Percentiles rank a stretch among this genome's conserved stretches.
Evolutionary conservation across 2,888 invertebrate genomes (phyloP).

Genomic region (Acanthoscelides obtectus): DNA sequence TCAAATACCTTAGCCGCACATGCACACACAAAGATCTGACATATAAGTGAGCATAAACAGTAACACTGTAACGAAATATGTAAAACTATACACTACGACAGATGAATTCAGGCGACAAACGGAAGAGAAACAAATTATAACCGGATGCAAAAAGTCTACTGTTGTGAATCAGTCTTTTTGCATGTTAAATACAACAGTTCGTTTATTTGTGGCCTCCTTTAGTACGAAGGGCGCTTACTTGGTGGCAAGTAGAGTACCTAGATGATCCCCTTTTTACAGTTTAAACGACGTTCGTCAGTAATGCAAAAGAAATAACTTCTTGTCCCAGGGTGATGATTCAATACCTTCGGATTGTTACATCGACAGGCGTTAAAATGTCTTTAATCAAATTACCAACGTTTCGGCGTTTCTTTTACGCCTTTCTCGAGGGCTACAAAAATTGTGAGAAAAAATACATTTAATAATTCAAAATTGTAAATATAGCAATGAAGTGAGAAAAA

Average conservation of each 20-base stretch:
- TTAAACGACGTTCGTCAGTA: not conserved
- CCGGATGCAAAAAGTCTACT: constrained; percentile 36
- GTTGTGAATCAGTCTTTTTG: constrained; percentile 36
- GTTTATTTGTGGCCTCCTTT: not conserved
- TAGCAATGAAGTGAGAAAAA: too few species aligned
- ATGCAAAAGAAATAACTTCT: too few species aligned
- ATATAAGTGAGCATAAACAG: not conserved
- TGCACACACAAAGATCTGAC: not conserved
- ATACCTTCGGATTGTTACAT: too few species aligned
- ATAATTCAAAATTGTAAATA: too few species aligned
- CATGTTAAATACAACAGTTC: constrained; percentile 22
- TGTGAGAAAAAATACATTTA: too few species aligned
- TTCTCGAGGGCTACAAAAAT: too few species aligned
- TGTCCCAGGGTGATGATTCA: too few species aligned
- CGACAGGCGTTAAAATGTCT: too few species aligned
- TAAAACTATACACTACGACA: constrained; percentile 3
- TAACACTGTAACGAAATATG: not conserved
- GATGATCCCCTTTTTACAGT: not conserved
- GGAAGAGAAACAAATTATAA: constrained; percentile 12
- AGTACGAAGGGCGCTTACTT: not conserved
- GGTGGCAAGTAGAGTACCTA: not conserved
- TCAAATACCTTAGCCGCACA: not conserved
- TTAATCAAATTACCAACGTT: too few species aligned
- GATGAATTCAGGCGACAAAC: constrained; percentile 3
- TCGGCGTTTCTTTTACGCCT: too few species aligned